Conservation (phyloP, 2,113 vertebrate species). For the Marmota monax region DNA sequence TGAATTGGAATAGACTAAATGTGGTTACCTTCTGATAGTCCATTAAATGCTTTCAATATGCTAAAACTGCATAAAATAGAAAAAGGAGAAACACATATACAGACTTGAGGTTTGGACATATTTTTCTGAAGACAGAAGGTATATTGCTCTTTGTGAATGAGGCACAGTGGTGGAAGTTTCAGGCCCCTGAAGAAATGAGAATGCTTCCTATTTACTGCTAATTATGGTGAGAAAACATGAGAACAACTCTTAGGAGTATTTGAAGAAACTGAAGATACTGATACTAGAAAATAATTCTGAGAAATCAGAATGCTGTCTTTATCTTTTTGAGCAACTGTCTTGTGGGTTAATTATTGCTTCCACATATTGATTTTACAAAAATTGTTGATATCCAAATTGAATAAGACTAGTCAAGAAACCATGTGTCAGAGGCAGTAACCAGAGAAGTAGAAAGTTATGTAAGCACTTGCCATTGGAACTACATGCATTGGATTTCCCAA, state of each 20-base stretch:
- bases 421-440: neutral
- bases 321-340: neutral
- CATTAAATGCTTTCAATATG: neutral
- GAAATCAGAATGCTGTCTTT: neutral
- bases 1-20: neutral
- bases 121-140: neutral
- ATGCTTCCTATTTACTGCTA: neutral
- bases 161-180: neutral
- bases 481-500: neutral
- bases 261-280: neutral
- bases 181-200: neutral
- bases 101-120: neutral
- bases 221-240: neutral
- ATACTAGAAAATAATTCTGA: neutral
- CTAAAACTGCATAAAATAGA: neutral
- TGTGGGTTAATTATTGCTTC: constrained; percentile 29
- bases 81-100: neutral
- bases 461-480: neutral
- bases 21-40: neutral
- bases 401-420: neutral
- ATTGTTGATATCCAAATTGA: neutral
- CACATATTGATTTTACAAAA: neutral
- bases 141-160: neutral
- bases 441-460: neutral
- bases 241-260: neutral